Evolutionary conservation across 1,140 invertebrate genomes (phyloP).

Genomic region (Sitodiplosis mosellana): DNA sequence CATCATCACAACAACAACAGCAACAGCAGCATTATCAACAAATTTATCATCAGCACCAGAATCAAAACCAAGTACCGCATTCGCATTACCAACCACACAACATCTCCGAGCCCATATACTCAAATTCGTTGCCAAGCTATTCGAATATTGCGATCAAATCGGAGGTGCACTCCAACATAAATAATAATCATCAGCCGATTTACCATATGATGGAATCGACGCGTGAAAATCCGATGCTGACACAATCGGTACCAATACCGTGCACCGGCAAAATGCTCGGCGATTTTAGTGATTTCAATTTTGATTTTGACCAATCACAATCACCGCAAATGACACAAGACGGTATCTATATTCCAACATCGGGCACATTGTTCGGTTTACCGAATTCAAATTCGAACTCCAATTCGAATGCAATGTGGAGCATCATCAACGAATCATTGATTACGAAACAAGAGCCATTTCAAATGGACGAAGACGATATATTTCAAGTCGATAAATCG

Average conservation of each 20-base stretch:
- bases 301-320: slow-evolving; percentile 20
- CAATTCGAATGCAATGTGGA: slow-evolving; percentile 24
- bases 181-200: too few relatives aligned
- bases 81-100: too few relatives aligned
- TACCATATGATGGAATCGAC: background rate
- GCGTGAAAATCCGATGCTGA: background rate
- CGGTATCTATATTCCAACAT: slow-evolving; percentile 5
- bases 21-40: too few relatives aligned
- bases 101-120: too few relatives aligned
- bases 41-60: too few relatives aligned
- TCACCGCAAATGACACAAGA: slow-evolving; percentile 22
- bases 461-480: slow-evolving; percentile 72
- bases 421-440: slow-evolving; percentile 22
- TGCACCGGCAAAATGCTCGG: slow-evolving; percentile 5
- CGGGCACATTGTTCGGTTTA: slow-evolving; percentile 8
- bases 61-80: too few relatives aligned
- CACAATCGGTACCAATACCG: background rate
- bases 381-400: slow-evolving; percentile 11
- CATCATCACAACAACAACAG: too few relatives aligned
- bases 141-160: too few relatives aligned
- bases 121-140: too few relatives aligned
- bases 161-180: too few relatives aligned
- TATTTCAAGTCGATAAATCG: slow-evolving; percentile 74
- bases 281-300: slow-evolving; percentile 17
- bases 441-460: slow-evolving; percentile 39